These are phyloP conservation scores for Cyphomyrus discorhynchus DNA, from an alignment of 2,113 vertebrate species.

Conservation along the genomic window DNA sequence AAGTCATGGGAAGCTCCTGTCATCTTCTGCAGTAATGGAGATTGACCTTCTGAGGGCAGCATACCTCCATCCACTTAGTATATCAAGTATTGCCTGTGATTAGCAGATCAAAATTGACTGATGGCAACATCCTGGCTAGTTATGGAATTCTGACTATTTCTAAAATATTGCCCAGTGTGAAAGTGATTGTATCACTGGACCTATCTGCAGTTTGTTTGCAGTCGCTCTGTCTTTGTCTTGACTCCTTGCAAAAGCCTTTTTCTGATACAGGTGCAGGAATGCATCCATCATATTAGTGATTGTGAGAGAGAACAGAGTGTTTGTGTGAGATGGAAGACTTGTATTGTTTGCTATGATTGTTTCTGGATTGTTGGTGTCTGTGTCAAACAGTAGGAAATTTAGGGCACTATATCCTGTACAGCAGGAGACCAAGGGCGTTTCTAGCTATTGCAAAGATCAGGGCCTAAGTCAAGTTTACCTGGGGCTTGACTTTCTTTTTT, in stretches of 20 bases:
- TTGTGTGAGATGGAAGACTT: not conserved
- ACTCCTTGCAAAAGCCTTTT: slow-evolving; percentile 17
- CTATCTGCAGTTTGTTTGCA: not conserved
- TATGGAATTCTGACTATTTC: not conserved
- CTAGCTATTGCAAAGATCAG: too few relatives aligned
- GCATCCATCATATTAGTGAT: slow-evolving; percentile 14
- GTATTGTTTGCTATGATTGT: not conserved
- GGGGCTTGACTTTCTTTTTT: too few relatives aligned
- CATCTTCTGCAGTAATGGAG: not conserved
- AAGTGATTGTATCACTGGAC: not conserved
- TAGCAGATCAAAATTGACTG: not conserved
- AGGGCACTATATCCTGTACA: not conserved
- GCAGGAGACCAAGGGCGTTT: too few relatives aligned
- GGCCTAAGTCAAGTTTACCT: not conserved
- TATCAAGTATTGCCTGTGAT: not conserved
- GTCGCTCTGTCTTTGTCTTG: not conserved
- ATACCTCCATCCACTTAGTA: slow-evolving; percentile 20
- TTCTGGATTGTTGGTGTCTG: not conserved
- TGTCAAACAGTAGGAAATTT: not conserved
- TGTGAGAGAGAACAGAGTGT: slow-evolving; percentile 14
- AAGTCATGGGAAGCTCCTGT: not conserved
- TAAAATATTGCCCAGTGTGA: not conserved
- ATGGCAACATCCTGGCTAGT: not conserved
- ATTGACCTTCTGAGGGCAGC: slow-evolving; percentile 37
- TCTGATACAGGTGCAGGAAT: slow-evolving; percentile 37